Evolutionary conservation across 2,888 invertebrate genomes (phyloP).

Genomic region (Drosophila acutilabella): DNA sequence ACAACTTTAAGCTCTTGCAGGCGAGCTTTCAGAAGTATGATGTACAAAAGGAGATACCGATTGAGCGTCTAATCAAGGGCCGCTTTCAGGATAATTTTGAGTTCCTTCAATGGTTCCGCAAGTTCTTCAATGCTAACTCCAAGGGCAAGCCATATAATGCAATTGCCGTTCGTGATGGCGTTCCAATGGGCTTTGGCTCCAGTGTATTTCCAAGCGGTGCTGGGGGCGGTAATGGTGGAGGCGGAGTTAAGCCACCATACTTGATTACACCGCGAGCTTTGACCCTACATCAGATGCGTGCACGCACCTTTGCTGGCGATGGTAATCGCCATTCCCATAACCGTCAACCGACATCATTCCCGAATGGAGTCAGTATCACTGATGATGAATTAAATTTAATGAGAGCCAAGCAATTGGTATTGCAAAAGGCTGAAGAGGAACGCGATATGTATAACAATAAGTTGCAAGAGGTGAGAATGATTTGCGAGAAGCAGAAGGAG

Average conservation of each 20-base stretch:
- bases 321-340: too few relatives aligned
- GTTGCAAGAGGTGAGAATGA: conserved; percentile 13
- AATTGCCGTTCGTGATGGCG: conserved; percentile 17
- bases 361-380: not conserved
- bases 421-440: conserved; percentile 11
- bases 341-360: not conserved
- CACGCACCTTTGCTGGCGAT: not conserved
- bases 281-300: not conserved
- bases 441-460: conserved; percentile 29
- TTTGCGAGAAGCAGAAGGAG: conserved; percentile 21
- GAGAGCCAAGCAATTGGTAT: not conserved
- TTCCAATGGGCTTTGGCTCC: conserved; percentile 31
- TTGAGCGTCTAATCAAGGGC: conserved; percentile 92
- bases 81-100: conserved; percentile 99
- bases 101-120: conserved; percentile 94
- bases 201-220: not conserved
- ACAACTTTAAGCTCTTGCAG: conserved; percentile 56
- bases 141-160: conserved; percentile 28
- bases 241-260: not conserved
- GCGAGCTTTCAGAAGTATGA: conserved; percentile 38
- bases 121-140: conserved; percentile 51
- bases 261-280: not conserved
- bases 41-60: conserved; percentile 66
- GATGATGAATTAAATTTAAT: not conserved
- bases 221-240: too few relatives aligned